These are phyloP conservation scores for Tenebrosternarchus preto DNA, from an alignment of 2,113 vertebrate genomes.

Conservation along the genomic window DNA sequence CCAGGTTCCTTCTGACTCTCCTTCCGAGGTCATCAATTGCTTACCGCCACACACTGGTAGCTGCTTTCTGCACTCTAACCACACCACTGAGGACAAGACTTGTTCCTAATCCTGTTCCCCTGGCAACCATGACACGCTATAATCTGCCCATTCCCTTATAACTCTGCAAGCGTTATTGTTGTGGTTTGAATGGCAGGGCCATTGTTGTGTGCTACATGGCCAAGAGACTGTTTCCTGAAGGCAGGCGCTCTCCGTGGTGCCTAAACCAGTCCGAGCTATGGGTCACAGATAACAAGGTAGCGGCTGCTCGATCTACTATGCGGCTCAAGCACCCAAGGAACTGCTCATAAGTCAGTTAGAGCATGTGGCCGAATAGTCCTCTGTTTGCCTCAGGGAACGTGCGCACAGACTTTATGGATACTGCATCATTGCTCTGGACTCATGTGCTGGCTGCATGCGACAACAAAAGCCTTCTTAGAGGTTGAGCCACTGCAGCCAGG, in stretches of 20 bases:
- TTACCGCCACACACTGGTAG: no score
- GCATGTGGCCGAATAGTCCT: background rate
- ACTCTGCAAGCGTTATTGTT: slow-evolving; percentile 16
- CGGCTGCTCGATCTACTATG: background rate
- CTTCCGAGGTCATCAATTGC: background rate
- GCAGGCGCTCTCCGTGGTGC: background rate
- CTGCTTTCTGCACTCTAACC: background rate
- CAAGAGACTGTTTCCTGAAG: background rate
- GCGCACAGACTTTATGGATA: background rate
- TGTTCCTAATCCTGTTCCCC: slow-evolving; percentile 23
- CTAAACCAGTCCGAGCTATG: slow-evolving; percentile 49
- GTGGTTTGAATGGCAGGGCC: slow-evolving; percentile 4
- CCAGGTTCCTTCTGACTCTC: background rate
- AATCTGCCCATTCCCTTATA: background rate
- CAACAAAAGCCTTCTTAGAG: slow-evolving; percentile 18
- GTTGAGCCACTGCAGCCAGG: background rate
- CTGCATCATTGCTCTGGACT: background rate
- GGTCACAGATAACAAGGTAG: slow-evolving; percentile 49
- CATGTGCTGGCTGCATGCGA: slow-evolving; percentile 1
- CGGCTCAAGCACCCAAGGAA: slow-evolving; percentile 12
- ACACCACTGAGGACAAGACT: background rate
- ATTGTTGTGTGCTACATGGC: background rate
- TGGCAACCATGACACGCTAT: slow-evolving; percentile 7
- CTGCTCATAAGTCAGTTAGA: background rate
- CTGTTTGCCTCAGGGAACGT: background rate